phyloP scores from a whole-genome alignment of 2,888 invertebrate genomes.

The Eupithecia centaureata region DNA sequence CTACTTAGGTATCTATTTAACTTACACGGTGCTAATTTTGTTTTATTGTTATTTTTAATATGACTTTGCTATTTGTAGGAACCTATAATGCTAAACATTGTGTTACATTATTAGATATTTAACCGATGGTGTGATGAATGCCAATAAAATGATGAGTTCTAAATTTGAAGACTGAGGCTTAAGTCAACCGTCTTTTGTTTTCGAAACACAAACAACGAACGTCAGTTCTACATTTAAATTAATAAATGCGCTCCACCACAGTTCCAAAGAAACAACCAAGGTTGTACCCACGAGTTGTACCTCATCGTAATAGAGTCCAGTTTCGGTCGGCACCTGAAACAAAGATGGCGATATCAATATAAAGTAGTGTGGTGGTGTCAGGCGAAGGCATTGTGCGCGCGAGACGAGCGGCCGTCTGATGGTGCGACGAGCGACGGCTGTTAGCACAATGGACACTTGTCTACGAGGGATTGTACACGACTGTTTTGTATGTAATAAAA shows the following conservation, averaged over 20 bases:
- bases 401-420: slow-evolving; percentile 34
- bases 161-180: no score
- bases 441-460: no score
- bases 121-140: no score
- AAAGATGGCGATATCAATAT: slow-evolving; percentile 18
- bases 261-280: slow-evolving; percentile 16
- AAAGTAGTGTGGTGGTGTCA: slow-evolving; percentile 31
- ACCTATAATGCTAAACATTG: no score
- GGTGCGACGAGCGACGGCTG: slow-evolving; percentile 27
- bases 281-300: background rate
- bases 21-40: no score
- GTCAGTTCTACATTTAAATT: background rate
- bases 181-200: background rate
- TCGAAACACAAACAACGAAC: background rate
- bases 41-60: no score
- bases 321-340: slow-evolving; percentile 35
- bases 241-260: slow-evolving; percentile 1
- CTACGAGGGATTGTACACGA: background rate
- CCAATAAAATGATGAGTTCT: no score
- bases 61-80: no score
- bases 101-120: no score
- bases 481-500: background rate
- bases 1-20: no score
- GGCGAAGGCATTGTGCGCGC: slow-evolving; percentile 28
- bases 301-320: slow-evolving; percentile 2